Conservation (phyloP, 2,113 vertebrate species). For the Clupea harengus region DNA sequence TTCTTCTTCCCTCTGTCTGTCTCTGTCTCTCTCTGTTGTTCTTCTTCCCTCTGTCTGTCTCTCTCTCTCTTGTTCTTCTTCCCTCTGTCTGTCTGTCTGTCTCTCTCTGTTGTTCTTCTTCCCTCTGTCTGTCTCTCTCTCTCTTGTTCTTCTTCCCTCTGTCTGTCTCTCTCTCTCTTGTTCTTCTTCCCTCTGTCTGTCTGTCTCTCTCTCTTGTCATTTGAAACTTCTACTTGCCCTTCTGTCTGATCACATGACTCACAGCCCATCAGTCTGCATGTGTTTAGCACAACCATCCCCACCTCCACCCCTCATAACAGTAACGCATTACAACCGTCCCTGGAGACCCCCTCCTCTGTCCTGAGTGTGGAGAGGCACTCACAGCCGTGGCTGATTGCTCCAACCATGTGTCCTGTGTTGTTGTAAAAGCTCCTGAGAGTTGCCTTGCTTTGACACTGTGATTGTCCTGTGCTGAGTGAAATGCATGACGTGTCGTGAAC, state of each 20-base stretch:
- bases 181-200: too few species aligned
- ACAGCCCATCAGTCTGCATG: slow-evolving; percentile 1
- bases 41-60: too few species aligned
- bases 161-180: too few species aligned
- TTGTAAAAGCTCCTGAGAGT: not conserved
- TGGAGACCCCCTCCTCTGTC: not conserved
- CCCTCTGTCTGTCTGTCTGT: too few species aligned
- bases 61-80: too few species aligned
- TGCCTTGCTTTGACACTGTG: not conserved
- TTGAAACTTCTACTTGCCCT: not conserved
- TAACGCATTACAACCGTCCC: not conserved
- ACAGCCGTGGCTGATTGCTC: too few species aligned
- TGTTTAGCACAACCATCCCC: not conserved
- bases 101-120: too few species aligned
- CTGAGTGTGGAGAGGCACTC: not conserved
- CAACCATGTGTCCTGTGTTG: too few species aligned
- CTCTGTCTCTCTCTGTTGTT: too few species aligned
- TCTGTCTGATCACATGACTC: not conserved
- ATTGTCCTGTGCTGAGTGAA: slow-evolving; percentile 18
- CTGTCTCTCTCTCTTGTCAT: not conserved
- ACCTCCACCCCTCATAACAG: not conserved
- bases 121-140: too few species aligned
- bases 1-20: too few species aligned
- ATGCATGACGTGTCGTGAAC: slow-evolving; percentile 62
- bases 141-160: too few species aligned